Percentiles rank a stretch among this genome's conserved stretches.
Conservation (phyloP, 1,140 invertebrate species). For the Caerostris extrusa region DNA sequence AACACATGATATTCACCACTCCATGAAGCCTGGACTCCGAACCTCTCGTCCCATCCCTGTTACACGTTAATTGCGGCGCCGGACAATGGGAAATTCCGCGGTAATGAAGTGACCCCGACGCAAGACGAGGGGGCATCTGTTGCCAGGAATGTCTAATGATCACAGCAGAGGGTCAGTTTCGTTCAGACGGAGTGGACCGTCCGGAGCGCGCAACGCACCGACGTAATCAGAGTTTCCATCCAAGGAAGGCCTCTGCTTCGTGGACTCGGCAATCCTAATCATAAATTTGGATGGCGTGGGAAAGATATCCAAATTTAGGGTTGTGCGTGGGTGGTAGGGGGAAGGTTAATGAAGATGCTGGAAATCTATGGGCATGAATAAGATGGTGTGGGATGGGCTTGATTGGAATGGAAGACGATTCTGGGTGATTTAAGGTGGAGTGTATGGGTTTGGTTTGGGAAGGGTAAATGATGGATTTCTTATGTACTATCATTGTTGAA, state of each 20-base stretch:
- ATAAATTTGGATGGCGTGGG: slow-evolving; percentile 34
- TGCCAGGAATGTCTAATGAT: slow-evolving; percentile 56
- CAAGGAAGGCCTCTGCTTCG: background rate
- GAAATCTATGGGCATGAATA: background rate
- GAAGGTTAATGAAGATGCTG: background rate
- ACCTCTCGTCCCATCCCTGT: no score
- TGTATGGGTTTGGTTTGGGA: background rate
- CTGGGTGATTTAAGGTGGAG: background rate
- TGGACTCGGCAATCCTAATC: slow-evolving; percentile 17
- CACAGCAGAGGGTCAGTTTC: background rate
- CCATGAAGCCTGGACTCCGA: background rate
- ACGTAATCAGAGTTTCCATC: background rate
- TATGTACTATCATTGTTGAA: no score
- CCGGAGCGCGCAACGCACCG: background rate
- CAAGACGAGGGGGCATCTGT: background rate
- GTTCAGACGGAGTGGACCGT: background rate
- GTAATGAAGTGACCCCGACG: slow-evolving; percentile 52
- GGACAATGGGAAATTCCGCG: background rate
- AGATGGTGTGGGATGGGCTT: background rate
- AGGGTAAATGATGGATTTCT: background rate
- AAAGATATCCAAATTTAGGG: background rate
- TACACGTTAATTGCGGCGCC: slow-evolving; percentile 31
- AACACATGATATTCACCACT: background rate
- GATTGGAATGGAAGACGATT: background rate
- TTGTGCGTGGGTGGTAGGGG: background rate